Base-by-base conservation (phyloP, 2,797 vertebrate species). In the Dendrocincla fuliginosa region DNA sequence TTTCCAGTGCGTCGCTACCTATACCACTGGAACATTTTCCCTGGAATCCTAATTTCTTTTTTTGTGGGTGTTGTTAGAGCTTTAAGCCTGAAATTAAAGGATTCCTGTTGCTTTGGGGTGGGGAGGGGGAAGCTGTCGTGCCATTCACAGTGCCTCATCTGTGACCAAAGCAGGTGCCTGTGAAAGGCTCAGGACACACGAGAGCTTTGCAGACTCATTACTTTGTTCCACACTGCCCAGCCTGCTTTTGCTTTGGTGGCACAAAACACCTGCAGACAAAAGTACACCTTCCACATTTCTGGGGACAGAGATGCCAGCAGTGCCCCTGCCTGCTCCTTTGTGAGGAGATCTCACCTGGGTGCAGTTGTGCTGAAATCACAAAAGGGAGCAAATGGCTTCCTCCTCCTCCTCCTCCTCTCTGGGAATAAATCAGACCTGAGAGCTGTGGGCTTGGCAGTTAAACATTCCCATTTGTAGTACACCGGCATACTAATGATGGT, bases 401-500 rank as follows among this genome's bases (percentile, higher is more conserved):
- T 44, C 42, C 42, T 44, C 19, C 42, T 41, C 41, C 84, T 86
- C 53, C 63, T 96, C 80, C 61, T 90, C 76, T 92, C 59, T 96
- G 95, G 87, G 87, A 96, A 94, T 89, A 91, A 90, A 82, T 93
- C 63, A 93, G 82, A 83, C 63, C 64, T 73, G 30, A 70, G 69
- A 76, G 49, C 57, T 86, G 84, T 79, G 93, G 64, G 50, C 85
- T 96, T 87, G 95, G 65, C 41, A 95, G 32, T 82, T 77, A 65
- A 94, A 37, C 68, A 27, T 90, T 79, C 86, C 59, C 87, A 94
- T 93, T 89, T 93, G 90, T 89, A 85, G 74, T 81, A 68, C 88
- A 85, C 71, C 89, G 73, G 92, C 77, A 83, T 68, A 90, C 83
- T 90, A 94, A 94, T 95, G 85, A 94, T 84, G 94, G 82, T 76